Conservation (phyloP, 1,140 invertebrate species). For the Scaptodrosophila lebanonensis region DNA sequence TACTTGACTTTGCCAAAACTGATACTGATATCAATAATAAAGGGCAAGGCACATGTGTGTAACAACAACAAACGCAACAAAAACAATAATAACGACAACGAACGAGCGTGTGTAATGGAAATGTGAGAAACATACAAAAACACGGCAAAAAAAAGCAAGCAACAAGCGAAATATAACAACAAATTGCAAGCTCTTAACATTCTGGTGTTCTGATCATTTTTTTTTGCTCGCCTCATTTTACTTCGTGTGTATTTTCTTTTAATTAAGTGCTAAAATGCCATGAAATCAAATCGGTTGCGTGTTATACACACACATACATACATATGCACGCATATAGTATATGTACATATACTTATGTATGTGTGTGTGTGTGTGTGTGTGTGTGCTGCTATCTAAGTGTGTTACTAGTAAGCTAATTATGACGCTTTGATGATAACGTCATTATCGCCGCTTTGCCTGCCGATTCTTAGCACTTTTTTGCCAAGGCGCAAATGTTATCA, state of each 20-base stretch:
- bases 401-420: conserved; percentile 37
- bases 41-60: conserved; percentile 9
- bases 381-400: conserved; percentile 5
- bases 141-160: neutral
- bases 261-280: conserved; percentile 66
- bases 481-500: conserved; percentile 70
- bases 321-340: too few species aligned
- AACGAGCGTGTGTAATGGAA: conserved; percentile 25
- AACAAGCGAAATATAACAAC: conserved; percentile 1
- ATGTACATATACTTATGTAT: conserved; percentile 4
- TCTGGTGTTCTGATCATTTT: conserved; percentile 39
- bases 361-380: neutral
- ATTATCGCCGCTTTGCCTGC: conserved; percentile 30
- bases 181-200: conserved; percentile 18
- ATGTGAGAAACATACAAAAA: conserved; percentile 20
- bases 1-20: too few species aligned
- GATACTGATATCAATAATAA: too few species aligned
- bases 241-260: conserved; percentile 56
- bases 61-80: conserved; percentile 46
- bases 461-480: conserved; percentile 15
- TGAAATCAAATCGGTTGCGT: conserved; percentile 50
- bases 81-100: conserved; percentile 3
- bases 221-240: too few species aligned
- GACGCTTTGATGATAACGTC: conserved; percentile 58
- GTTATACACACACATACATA: conserved; percentile 2